Evolutionary conservation across 37 sponge, comb jelly and placozoan species (phyloP), one percentile per base, ranked within the genome.

Genomic region (Petrosia ficiformis): DNA sequence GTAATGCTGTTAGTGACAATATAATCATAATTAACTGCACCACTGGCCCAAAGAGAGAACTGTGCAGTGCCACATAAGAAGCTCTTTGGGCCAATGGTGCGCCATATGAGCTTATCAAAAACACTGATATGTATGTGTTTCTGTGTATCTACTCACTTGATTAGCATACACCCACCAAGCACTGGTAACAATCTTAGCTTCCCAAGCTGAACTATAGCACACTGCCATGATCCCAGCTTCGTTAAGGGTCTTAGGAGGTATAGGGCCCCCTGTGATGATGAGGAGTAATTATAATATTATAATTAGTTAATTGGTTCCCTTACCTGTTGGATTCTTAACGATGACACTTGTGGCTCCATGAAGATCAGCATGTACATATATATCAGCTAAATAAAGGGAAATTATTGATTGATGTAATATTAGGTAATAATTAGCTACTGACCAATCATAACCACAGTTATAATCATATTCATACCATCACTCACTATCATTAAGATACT

Each of bases 281-380:
- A 31, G 59, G 42, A 21, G 16, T 42, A 71, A 44, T 48, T 19
- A 48, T 48, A 48, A 6, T 61, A 24, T 61, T 29, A 8, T 5
- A 26, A 61, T 61, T n/a, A 5, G 5, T 5, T 61, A 11, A 5
- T 31, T 8, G n/a, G n/a, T n/a, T n/a, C n/a, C n/a, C 79, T 24
- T 21, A 91, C 92, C 84, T 59, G 84, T 6, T 21, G 72, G 91
- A 78, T 98, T 98, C 86, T 98, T 98, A 41, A 98, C 72, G 28
- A 98, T 71, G 42, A 95, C 84, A 72, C 92, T 91, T 6, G 99
- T 82, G 37, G 99, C 96, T 41, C 99, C 99, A 71, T 95, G 99
- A 24, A 98, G 74, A 52, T 98, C 99, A 54, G 99, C 99, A 77
- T 98, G 99, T 4, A 98, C 93, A 84, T 98, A 98, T 26, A 95